These are phyloP conservation scores for Sphenodon punctatus DNA, from an alignment of 2,797 vertebrate species.

Conservation along the genomic window DNA sequence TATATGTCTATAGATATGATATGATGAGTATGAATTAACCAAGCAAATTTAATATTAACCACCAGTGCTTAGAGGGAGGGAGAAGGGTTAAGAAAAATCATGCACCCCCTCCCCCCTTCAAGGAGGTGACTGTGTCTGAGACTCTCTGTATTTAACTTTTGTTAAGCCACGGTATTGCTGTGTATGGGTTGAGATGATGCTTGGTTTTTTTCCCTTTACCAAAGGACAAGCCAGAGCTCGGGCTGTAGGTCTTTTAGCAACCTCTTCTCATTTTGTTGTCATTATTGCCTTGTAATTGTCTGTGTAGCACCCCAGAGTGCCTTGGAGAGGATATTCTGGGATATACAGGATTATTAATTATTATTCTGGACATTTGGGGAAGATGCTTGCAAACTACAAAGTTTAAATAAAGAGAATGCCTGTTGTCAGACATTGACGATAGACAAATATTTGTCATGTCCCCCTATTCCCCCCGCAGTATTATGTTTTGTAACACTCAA, in stretches of 20 bases:
- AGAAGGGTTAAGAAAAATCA: conserved; percentile 41
- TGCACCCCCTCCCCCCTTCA: conserved; percentile 38
- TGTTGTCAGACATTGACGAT: neutral
- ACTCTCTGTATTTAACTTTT: conserved; percentile 62
- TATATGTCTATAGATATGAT: conserved; percentile 7
- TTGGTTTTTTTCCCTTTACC: neutral
- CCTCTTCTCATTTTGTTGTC: conserved; percentile 14
- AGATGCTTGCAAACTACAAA: conserved; percentile 37
- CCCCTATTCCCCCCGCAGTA: neutral
- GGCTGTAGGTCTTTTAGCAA: neutral
- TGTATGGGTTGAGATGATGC: neutral
- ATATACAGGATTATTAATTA: conserved; percentile 34
- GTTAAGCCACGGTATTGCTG: conserved; percentile 16
- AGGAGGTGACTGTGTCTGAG: conserved; percentile 51
- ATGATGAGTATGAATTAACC: conserved; percentile 21
- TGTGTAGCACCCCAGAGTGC: conserved; percentile 41
- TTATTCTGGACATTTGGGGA: conserved; percentile 29
- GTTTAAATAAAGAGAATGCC: too few species aligned
- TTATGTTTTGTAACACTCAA: conserved; percentile 40
- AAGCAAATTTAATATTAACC: conserved; percentile 37
- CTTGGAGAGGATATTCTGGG: conserved; percentile 23
- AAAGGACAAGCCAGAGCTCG: neutral
- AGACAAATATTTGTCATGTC: conserved; percentile 24
- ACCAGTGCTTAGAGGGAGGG: conserved; percentile 20
- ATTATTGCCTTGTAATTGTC: conserved; percentile 29